These are phyloP conservation scores for Rhaphigaster nebulosa DNA, from an alignment of 2,888 invertebrate species.

Conservation along the genomic window DNA sequence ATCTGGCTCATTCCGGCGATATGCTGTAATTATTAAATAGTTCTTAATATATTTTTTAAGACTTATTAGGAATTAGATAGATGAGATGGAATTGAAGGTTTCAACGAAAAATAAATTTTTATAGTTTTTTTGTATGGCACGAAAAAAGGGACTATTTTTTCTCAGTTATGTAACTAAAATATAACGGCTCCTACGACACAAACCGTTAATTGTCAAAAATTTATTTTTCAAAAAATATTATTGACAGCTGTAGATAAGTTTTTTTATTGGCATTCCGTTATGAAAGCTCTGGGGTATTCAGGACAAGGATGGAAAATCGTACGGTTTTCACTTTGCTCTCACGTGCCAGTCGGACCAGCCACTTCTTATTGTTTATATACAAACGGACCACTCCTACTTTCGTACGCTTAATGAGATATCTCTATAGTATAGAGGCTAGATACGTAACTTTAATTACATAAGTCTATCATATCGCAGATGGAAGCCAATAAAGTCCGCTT, in stretches of 20 bases:
- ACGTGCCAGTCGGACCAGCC: background rate
- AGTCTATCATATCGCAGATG: background rate
- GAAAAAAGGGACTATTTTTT: background rate
- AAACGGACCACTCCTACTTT: background rate
- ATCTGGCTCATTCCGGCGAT: too few relatives aligned
- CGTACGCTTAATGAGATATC: background rate
- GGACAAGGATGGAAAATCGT: conserved; percentile 32
- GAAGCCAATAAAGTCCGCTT: background rate
- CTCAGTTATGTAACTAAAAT: background rate
- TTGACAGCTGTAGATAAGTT: conserved; percentile 29
- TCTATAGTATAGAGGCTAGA: background rate
- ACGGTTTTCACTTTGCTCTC: conserved; percentile 7
- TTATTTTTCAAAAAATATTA: conserved; percentile 11
- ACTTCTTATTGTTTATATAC: conserved; percentile 2
- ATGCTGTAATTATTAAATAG: too few relatives aligned
- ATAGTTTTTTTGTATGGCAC: too few relatives aligned
- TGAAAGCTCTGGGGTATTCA: conserved; percentile 1
- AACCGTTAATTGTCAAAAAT: background rate
- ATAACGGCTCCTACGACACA: background rate
- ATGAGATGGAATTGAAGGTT: too few relatives aligned
- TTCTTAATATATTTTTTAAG: too few relatives aligned
- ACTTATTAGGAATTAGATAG: too few relatives aligned
- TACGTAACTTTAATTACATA: background rate
- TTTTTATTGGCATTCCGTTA: conserved; percentile 28
- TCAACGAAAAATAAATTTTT: too few relatives aligned